A percentile compares a stretch with the other conserved stretches of the same genome.
Evolutionary conservation across 2,113 vertebrate species (phyloP).

Genomic region (Stomatorhinus ivindoensis): DNA sequence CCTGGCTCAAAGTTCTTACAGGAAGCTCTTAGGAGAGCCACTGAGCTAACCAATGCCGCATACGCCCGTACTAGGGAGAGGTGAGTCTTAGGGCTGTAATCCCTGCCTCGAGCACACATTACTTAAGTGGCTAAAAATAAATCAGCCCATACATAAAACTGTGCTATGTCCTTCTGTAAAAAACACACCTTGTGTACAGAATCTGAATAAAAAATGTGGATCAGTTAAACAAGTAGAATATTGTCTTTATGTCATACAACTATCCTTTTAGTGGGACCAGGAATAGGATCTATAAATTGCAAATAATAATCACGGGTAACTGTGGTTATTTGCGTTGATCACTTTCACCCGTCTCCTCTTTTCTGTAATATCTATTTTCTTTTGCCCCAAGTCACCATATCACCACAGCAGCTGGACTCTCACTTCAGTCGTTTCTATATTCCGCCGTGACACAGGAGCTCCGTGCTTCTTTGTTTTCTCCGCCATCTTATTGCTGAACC

Average conservation of each 20-base stretch:
- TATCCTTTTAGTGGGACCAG: background rate
- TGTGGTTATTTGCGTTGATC: background rate
- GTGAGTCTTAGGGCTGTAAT: constrained; percentile 32
- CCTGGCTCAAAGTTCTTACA: constrained; percentile 49
- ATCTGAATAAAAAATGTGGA: background rate
- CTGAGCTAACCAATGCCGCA: constrained; percentile 55
- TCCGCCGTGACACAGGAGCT: background rate
- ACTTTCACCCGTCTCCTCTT: background rate
- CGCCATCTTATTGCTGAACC: background rate
- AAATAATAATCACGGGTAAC: background rate
- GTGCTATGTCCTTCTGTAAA: background rate
- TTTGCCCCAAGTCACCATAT: background rate
- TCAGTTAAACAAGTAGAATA: background rate
- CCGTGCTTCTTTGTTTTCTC: background rate
- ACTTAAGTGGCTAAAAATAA: background rate
- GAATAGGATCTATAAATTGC: background rate
- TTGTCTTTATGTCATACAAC: background rate
- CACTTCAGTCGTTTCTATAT: background rate
- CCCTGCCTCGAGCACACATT: background rate
- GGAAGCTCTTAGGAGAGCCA: constrained; percentile 55
- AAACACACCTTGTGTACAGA: background rate
- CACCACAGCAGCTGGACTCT: background rate
- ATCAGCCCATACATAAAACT: background rate
- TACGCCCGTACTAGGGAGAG: constrained; percentile 57
- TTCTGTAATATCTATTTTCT: background rate